Percentiles rank a stretch among this genome's conserved stretches.
Evolutionary conservation across 2,888 invertebrate genomes (phyloP).

Genomic region (Adelphocoris suturalis): DNA sequence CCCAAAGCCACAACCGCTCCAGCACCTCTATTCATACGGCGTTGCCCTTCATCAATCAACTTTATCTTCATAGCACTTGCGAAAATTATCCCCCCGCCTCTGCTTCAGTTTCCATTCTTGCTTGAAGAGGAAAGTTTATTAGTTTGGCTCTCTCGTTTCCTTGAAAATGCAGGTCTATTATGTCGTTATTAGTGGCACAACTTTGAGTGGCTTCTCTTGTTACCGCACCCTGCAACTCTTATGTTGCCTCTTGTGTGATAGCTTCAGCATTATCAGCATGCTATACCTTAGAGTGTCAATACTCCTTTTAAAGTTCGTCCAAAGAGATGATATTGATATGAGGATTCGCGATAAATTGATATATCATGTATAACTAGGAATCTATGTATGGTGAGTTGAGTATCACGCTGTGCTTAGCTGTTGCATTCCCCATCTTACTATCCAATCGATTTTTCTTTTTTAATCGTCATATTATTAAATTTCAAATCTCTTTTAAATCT

Average conservation of each 20-base stretch:
- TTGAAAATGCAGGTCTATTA: slow-evolving; percentile 27
- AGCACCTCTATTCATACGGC: slow-evolving; percentile 51
- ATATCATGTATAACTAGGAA: too few relatives aligned
- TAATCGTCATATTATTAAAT: too few relatives aligned
- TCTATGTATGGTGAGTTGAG: too few relatives aligned
- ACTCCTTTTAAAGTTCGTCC: neutral
- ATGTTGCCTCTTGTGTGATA: neutral
- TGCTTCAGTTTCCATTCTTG: slow-evolving; percentile 6
- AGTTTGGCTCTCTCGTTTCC: slow-evolving; percentile 29
- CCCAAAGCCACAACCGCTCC: slow-evolving; percentile 55
- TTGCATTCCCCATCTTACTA: too few relatives aligned
- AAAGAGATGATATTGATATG: too few relatives aligned
- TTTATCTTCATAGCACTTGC: slow-evolving; percentile 55
- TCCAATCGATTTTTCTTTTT: too few relatives aligned
- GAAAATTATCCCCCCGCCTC: slow-evolving; percentile 45
- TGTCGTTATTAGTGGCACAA: slow-evolving; percentile 40
- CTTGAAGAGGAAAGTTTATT: slow-evolving; percentile 56
- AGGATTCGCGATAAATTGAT: too few relatives aligned
- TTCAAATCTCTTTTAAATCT: too few relatives aligned
- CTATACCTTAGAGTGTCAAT: neutral
- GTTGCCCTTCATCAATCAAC: slow-evolving; percentile 60
- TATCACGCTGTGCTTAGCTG: too few relatives aligned
- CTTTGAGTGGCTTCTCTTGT: slow-evolving; percentile 51
- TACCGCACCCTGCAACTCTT: slow-evolving; percentile 29
- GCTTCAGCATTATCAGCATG: neutral